These are phyloP conservation scores for Athalia cordata DNA, from an alignment of 2,888 invertebrate genomes.

Conservation along the genomic window DNA sequence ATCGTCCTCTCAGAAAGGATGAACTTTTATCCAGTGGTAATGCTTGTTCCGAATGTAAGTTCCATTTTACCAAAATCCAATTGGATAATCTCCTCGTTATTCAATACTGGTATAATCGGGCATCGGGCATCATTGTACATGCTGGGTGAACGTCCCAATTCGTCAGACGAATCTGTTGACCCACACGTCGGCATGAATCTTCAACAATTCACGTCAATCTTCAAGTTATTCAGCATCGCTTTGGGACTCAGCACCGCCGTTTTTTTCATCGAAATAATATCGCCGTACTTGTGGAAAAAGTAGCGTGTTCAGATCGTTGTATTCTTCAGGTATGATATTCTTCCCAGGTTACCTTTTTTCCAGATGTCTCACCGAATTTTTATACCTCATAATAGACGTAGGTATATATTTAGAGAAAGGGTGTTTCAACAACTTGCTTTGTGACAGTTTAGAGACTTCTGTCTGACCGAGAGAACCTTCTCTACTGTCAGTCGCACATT, in stretches of 20 bases:
- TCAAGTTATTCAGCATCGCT: neutral
- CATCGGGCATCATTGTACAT: neutral
- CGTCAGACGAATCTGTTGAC: neutral
- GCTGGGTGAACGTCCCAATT: neutral
- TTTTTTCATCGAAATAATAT: constrained; percentile 7
- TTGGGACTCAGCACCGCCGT: neutral
- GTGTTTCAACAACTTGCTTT: neutral
- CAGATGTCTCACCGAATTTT: no score
- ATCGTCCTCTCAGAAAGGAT: constrained; percentile 4
- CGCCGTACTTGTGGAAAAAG: neutral
- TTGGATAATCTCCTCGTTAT: neutral
- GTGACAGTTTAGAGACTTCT: neutral
- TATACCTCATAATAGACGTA: no score
- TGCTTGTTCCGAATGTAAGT: constrained; percentile 6
- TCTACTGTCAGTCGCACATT: constrained; percentile 18
- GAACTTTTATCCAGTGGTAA: constrained; percentile 6
- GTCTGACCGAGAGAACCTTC: neutral
- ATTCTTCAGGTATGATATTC: no score
- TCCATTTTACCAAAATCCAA: neutral
- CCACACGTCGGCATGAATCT: neutral
- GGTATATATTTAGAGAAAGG: neutral
- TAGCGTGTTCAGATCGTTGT: no score
- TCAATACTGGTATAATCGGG: constrained; percentile 6
- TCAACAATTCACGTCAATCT: constrained; percentile 3
- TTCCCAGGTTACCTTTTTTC: no score